phyloP scores from a whole-genome alignment of 2,888 invertebrate genomes.

The Netelia fuscicornis region DNA sequence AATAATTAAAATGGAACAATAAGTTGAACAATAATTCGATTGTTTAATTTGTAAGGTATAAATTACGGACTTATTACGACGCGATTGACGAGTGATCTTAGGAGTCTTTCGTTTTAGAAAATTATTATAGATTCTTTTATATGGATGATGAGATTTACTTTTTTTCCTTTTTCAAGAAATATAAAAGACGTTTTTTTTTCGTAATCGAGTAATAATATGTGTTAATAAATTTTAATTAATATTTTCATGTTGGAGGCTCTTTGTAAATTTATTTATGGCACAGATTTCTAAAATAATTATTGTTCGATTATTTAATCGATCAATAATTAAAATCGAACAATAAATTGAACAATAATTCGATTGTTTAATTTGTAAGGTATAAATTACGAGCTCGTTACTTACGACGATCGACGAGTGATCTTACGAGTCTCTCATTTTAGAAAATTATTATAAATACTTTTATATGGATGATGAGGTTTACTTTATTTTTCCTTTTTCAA shows the following conservation, averaged over 20 bases:
- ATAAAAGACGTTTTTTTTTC: not conserved
- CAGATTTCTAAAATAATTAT: too few species aligned
- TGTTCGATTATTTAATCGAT: too few species aligned
- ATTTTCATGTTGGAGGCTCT: too few species aligned
- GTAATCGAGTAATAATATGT: too few species aligned
- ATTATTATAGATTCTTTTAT: not conserved
- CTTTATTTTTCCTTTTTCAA: not conserved
- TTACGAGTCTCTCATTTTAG: not conserved
- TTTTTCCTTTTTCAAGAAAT: not conserved
- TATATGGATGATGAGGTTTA: not conserved
- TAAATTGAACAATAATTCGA: too few species aligned
- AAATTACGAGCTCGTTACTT: constrained; percentile 46
- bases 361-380: constrained; percentile 33
- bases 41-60: constrained; percentile 34
- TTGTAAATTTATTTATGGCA: too few species aligned
- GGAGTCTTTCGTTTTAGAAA: constrained; percentile 6
- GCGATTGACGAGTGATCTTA: not conserved
- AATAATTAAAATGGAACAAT: too few species aligned
- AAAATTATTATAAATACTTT: not conserved
- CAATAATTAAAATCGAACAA: too few species aligned
- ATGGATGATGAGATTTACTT: not conserved
- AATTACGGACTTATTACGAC: constrained; percentile 46
- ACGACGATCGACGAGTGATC: not conserved
- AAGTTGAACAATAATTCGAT: too few species aligned
- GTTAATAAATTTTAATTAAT: too few species aligned